These are phyloP conservation scores for Drosophila sproati DNA, from an alignment of 1,140 invertebrate genomes.

Conservation along the genomic window DNA sequence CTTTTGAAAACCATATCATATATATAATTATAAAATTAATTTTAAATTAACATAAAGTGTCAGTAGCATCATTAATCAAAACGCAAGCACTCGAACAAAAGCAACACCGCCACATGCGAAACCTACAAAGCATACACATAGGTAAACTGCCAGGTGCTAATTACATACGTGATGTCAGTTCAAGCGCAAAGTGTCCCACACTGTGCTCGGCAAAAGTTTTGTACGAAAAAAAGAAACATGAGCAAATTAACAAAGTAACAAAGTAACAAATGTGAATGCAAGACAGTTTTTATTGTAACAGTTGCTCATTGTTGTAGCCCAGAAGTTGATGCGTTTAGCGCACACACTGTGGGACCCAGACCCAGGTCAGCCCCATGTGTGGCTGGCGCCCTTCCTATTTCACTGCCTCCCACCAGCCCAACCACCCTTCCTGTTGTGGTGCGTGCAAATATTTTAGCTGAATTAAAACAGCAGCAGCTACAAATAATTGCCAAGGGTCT, in stretches of 20 bases:
- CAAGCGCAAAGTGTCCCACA: slow-evolving; percentile 39
- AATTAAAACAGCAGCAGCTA: slow-evolving; percentile 51
- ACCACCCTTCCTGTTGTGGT: slow-evolving; percentile 21
- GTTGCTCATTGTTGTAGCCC: slow-evolving; percentile 51
- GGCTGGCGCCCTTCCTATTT: background rate
- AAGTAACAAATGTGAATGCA: slow-evolving; percentile 45
- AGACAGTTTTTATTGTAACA: slow-evolving; percentile 70
- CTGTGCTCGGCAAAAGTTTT: slow-evolving; percentile 50
- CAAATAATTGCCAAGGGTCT: slow-evolving; percentile 47
- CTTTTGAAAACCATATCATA: slow-evolving; percentile 21
- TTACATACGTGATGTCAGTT: slow-evolving; percentile 60
- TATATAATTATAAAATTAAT: slow-evolving; percentile 64
- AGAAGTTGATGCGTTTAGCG: slow-evolving; percentile 57
- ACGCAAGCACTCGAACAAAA: slow-evolving; percentile 32
- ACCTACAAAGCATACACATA: slow-evolving; percentile 44
- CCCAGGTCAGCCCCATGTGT: slow-evolving; percentile 40
- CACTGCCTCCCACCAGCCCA: too few species aligned
- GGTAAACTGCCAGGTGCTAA: slow-evolving; percentile 66
- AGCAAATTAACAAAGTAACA: background rate
- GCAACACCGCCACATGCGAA: slow-evolving; percentile 44
- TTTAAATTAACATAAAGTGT: slow-evolving; percentile 46
- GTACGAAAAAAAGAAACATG: slow-evolving; percentile 3
- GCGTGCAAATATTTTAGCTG: slow-evolving; percentile 52
- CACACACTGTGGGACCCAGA: slow-evolving; percentile 4
- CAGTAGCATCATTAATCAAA: slow-evolving; percentile 65